Percentiles rank a stretch among this genome's conserved stretches.
Evolutionary conservation across 2,113 vertebrate species (phyloP).

Genomic region (Scatophagus argus): DNA sequence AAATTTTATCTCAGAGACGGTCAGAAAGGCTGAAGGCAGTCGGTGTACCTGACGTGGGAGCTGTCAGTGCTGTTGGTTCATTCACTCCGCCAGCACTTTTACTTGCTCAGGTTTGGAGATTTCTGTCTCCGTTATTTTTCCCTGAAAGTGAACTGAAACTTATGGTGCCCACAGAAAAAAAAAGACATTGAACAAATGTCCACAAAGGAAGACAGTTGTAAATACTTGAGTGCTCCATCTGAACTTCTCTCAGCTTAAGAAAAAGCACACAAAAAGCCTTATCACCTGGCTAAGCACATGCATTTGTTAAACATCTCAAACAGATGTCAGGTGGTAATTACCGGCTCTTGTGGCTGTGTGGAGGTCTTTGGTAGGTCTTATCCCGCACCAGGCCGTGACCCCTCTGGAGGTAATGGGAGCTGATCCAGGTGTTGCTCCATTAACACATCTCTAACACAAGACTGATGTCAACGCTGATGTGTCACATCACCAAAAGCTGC

Average conservation of each 20-base stretch:
- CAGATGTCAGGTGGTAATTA: constrained; percentile 61
- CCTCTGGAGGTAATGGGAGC: constrained; percentile 46
- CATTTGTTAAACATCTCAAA: constrained; percentile 41
- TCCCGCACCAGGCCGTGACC: constrained; percentile 39
- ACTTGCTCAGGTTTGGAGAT: not conserved
- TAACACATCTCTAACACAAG: constrained; percentile 25
- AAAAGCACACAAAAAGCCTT: not conserved
- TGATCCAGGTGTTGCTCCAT: constrained; percentile 56
- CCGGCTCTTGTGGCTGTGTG: constrained; percentile 24
- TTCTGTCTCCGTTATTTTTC: not conserved
- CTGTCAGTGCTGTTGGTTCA: not conserved
- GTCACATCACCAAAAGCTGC: not conserved
- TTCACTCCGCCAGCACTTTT: not conserved
- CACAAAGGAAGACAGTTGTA: too few relatives aligned
- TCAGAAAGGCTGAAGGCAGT: constrained; percentile 2
- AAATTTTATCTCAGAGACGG: constrained; percentile 4
- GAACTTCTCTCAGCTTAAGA: not conserved
- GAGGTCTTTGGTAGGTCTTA: constrained; percentile 21
- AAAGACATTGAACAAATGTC: too few relatives aligned
- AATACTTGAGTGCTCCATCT: too few relatives aligned
- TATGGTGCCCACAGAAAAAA: not conserved
- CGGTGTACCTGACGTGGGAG: not conserved
- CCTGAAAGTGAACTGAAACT: not conserved
- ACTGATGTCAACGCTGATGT: constrained; percentile 1
- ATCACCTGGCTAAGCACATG: not conserved